Base-by-base conservation (phyloP, 2,888 invertebrate genomes). In the Melolontha melolontha region DNA sequence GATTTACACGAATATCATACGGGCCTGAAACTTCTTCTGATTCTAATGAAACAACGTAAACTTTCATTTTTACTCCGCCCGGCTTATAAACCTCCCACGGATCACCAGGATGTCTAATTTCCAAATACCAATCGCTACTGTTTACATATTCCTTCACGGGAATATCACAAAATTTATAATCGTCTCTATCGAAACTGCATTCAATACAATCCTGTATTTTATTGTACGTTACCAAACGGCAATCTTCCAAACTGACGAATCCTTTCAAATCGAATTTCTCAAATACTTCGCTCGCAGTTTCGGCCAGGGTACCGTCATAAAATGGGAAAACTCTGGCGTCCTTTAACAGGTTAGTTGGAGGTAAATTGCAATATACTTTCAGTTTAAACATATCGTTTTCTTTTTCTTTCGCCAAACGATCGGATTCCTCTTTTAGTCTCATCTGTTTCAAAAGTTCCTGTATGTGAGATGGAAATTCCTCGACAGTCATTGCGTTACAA, bases 401-500 rank as follows among this genome's bases (percentile, higher is more conserved):
- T 42, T 87, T 85, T 72, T 89, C 89, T 73, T 86, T 85, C 71
- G 85, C 85, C 65, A 84, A 84, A 55, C 86, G 83, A 52, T 90
- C 89, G 44, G 86, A 86, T 74, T 90, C 89, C 73, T 93, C 93
- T 72, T 87, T 87, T 67, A 87, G 86, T 68, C 88, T 86, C 80
- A 93, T 87, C 69, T 88, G 87, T 52, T 87, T 83, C 74, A 92
- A 82, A 62, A 93, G 81, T 27, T 85, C 83, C 80, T 88, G 76
- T 7, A 95, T 90, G 79, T 94, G 93, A 42, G 86, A 84, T 0
- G 95, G 95, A 76, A 95, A 92, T 40, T 92, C 87, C n/a, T 88
- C 87, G 0, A 85, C 84, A 49, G 87, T 86, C 79, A 91, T 89
- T 1, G 89, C 88, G n/a, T 85, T 80, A 68, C 86, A 85, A 78